phyloP scores from a whole-genome alignment of 2,888 invertebrate species.

The Trachelus troglodyta region DNA sequence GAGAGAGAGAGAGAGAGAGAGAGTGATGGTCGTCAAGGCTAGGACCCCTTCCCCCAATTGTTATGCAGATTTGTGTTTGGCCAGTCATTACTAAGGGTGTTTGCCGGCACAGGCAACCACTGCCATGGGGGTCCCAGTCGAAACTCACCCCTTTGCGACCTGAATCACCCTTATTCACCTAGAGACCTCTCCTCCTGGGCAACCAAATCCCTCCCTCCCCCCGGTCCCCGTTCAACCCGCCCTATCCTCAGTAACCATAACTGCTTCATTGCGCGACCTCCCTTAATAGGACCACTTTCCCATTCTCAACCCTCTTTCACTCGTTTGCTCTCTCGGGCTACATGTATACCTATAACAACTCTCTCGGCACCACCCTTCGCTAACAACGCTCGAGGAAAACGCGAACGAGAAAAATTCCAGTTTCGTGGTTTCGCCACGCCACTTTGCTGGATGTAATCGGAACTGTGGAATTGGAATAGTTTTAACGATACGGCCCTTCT shows the following conservation, averaged over 20 bases:
- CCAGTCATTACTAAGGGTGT: constrained; percentile 69
- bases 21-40: constrained; percentile 22
- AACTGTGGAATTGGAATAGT: not conserved
- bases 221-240: constrained; percentile 21
- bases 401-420: not conserved
- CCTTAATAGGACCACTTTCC: constrained; percentile 21
- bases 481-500: not conserved
- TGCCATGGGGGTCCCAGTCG: constrained; percentile 26
- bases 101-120: constrained; percentile 57
- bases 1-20: constrained; percentile 17
- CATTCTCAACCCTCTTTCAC: constrained; percentile 22
- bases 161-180: constrained; percentile 22
- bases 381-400: not conserved
- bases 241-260: constrained; percentile 33
- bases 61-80: constrained; percentile 75
- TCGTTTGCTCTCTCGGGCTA: not conserved
- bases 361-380: not conserved
- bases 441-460: not conserved
- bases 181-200: constrained; percentile 16
- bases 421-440: not conserved
- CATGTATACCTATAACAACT: not conserved
- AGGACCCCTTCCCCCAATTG: constrained; percentile 44
- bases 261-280: constrained; percentile 35
- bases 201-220: constrained; percentile 9
- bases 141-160: constrained; percentile 17